Evolutionary conservation across 2,797 vertebrate genomes (phyloP), one percentile per base, ranked within the genome.

Genomic region (Enteromius radiatus): DNA sequence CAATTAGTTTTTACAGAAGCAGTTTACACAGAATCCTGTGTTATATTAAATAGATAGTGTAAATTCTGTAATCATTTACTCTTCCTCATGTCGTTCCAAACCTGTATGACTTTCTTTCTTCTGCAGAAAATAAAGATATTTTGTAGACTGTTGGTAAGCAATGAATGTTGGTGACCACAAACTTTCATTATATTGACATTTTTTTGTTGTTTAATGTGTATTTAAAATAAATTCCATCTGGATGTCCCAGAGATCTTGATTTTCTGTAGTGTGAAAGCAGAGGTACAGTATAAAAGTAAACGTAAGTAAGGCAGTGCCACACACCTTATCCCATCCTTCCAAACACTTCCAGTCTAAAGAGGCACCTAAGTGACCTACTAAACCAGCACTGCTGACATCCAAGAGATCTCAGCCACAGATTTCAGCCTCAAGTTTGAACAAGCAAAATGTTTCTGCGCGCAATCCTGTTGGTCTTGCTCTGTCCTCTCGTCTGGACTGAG

Each of bases 401-500:
- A 80, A 74, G 61, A 81, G 65, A 88, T 85, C 81, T 67, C 43
- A 21, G 69, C 38, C 28, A 78, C 49, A 38, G 74, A 84, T 83
- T 81, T 38, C 59, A 4, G 47, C 59, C 54, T 63, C 9, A n/a
- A 33, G 80, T 85, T 74, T 82, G 79, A 82, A 80, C 65, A 78
- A 86, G 84, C 67, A 69, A 83, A 85, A 84, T 47, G 63, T 83
- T 81, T 59, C n/a, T 31, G 19, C 38, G 11, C 15, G 45, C 78
- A 85, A 80, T 88, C 85, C 82, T 84, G 76, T 84, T 81, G 33
- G 79, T 87, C 84, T 68, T 70, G 71, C 77, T 81, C 31, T 47
- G 14, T 64, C 71, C 74, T 80, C 63, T 36, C 78, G 52, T 59
- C 84, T 86, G 84, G 56, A 68, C 61, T 23, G 15, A 33, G 41